A percentile compares a stretch with the other conserved stretches of the same genome.
These are phyloP conservation scores for Gymnocypris eckloni DNA, from an alignment of 2,797 vertebrate species.

Conservation along the genomic window DNA sequence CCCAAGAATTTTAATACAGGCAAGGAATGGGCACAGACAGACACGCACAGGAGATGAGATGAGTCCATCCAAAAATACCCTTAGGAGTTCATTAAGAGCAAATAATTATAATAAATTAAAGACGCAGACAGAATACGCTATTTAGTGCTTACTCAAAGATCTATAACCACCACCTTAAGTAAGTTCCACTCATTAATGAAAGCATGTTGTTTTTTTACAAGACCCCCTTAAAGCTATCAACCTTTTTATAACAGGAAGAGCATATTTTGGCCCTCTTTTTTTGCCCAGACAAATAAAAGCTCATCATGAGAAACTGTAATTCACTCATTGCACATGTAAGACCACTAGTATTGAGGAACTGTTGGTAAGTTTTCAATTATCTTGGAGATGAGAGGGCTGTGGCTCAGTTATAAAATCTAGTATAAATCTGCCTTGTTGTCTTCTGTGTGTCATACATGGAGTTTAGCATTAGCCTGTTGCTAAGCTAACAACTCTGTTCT, in stretches of 20 bases:
- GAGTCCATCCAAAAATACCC: constrained; percentile 18
- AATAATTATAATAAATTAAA: constrained; percentile 35
- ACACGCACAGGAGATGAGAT: constrained; percentile 19
- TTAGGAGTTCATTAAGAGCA: constrained; percentile 25
- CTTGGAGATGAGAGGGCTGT: constrained; percentile 55
- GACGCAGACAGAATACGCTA: constrained; percentile 6
- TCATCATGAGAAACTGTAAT: constrained; percentile 68
- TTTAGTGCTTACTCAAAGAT: constrained; percentile 31
- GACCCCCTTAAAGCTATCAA: constrained; percentile 67
- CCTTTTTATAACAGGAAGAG: constrained; percentile 76
- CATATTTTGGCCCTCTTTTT: constrained; percentile 68
- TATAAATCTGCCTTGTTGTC: not conserved
- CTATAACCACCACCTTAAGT: constrained; percentile 34
- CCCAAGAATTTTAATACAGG: constrained; percentile 63
- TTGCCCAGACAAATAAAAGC: constrained; percentile 69
- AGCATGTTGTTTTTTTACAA: constrained; percentile 70
- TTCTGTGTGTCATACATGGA: not conserved
- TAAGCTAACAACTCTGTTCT: constrained; percentile 10
- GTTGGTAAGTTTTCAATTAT: constrained; percentile 70
- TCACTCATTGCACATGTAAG: constrained; percentile 60
- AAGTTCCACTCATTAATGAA: constrained; percentile 69
- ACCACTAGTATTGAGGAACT: constrained; percentile 66
- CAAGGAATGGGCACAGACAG: constrained; percentile 48
- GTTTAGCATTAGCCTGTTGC: not conserved
- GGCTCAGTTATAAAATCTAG: not conserved